Evolutionary conservation across 2,888 invertebrate species (phyloP), one percentile per base, ranked within the genome.

Genomic region (Malacosoma neustria): DNA sequence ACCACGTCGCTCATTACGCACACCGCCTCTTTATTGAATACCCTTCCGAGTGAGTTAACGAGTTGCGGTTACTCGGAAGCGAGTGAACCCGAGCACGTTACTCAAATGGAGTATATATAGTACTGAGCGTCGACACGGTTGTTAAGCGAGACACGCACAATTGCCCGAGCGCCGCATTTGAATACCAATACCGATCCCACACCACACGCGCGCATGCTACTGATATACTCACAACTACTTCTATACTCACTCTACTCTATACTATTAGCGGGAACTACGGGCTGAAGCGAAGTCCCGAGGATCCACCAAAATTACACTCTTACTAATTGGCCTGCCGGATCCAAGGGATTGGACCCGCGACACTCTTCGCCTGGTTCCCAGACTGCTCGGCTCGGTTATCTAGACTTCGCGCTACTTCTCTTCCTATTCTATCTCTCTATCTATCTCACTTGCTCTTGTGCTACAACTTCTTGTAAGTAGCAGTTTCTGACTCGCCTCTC

Each of bases 161-260:
- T 57, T 75, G 76, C 80, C 77, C 82, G 81, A 84, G 77, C 80
- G 82, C 82, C 86, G 89, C 90, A 90, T 90, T 90, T 90, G 90
- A 90, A 90, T 90, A 90, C 90, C 90, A 90, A 90, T 90, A 89
- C 89, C 85, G 72, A 73, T 71, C 69, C 73, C 67, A 84, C 85
- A 81, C 76, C 69, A 84, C 82, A 84, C 82, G 80, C 81, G 86
- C 82, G 84, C 85, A 84, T 84, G 84, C 72, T 72, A 67, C 67
- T 71, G 58, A 68, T 73, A 71, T 65, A 81, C 81, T 80, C 82
- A 84, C 81, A 73, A 77, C 72, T 77, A 74, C 74, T 80, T 77
- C 69, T 76, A 66, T 76, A 85, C 84, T 82, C 80, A 81, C 80
- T 75, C 54, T 73, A 70, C 70, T 72, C 52, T 70, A 44, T 75